A percentile compares a stretch with the other conserved stretches of the same genome.
Conservation (phyloP, 2,888 invertebrate genomes). For the Hanleya hanleyi region DNA sequence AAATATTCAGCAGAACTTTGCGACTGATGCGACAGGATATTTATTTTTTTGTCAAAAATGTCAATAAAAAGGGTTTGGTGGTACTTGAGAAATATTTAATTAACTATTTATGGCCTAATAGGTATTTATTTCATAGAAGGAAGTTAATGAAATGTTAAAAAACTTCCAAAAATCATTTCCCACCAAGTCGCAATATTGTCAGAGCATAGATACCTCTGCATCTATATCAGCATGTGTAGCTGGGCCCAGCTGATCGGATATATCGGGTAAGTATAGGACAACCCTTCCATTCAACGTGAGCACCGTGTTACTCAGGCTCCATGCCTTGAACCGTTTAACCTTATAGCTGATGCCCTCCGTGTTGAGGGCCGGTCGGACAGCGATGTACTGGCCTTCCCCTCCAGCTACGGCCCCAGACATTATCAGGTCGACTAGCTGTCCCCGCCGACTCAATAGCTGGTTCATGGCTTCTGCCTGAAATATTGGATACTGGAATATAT, state of each 20-base stretch:
- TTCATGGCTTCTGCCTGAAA: neutral
- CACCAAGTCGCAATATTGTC: no score
- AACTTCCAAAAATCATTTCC: no score
- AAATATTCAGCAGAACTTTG: no score
- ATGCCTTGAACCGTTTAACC: neutral
- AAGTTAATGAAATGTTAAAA: no score
- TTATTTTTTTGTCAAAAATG: no score
- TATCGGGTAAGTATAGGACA: neutral
- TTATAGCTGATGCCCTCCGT: neutral
- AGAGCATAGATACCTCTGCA: neutral
- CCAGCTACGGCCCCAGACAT: neutral
- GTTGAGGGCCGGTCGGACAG: neutral
- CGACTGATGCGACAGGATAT: no score
- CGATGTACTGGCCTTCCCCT: neutral
- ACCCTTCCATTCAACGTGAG: neutral
- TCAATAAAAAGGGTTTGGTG: no score
- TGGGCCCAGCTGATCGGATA: neutral
- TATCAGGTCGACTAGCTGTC: neutral
- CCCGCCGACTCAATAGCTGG: neutral
- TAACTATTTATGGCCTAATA: no score
- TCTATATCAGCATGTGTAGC: neutral
- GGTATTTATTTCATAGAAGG: no score
- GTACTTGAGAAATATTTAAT: no score
- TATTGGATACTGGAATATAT: no score
- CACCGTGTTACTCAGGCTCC: neutral